A percentile compares a stretch with the other conserved stretches of the same genome.
Evolutionary conservation across 2,888 invertebrate genomes (phyloP).

Genomic region (Phyllotreta striolata): DNA sequence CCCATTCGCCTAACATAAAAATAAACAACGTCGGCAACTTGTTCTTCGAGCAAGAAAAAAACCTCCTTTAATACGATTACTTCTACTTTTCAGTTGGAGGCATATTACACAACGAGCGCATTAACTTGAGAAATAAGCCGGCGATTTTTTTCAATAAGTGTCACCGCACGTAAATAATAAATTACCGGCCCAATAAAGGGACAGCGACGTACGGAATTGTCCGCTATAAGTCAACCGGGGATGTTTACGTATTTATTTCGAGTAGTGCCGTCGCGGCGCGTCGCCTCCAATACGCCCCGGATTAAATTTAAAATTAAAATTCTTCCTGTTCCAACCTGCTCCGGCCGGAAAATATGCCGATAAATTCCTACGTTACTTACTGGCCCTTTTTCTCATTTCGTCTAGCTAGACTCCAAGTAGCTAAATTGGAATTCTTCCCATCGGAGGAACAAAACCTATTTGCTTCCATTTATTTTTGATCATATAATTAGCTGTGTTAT

Average conservation of each 20-base stretch:
- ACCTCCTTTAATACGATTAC: constrained; percentile 31
- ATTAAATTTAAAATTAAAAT: too few relatives aligned
- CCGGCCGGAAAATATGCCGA: too few relatives aligned
- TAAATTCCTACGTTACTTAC: too few relatives aligned
- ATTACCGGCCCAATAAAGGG: constrained; percentile 39
- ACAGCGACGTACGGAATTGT: constrained; percentile 37
- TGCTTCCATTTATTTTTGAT: too few relatives aligned
- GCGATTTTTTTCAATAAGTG: constrained; percentile 40
- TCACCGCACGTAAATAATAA: constrained; percentile 38
- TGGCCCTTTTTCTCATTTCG: too few relatives aligned
- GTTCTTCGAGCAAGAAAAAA: constrained; percentile 24
- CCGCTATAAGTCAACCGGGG: constrained; percentile 34
- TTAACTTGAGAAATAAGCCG: constrained; percentile 37
- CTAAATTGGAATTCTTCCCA: too few relatives aligned
- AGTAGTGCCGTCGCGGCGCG: constrained; percentile 25
- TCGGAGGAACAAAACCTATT: too few relatives aligned
- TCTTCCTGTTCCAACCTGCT: too few relatives aligned
- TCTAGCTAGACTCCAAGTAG: too few relatives aligned
- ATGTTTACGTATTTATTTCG: constrained; percentile 40
- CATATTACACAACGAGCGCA: constrained; percentile 31
- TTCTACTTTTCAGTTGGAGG: constrained; percentile 25
- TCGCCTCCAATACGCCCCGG: too few relatives aligned
- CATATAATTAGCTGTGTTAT: too few relatives aligned
- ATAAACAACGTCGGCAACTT: constrained; percentile 19
- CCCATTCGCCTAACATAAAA: constrained; percentile 21